phyloP scores from a whole-genome alignment of 2,888 invertebrate genomes.

The Plagiodera versicolora region DNA sequence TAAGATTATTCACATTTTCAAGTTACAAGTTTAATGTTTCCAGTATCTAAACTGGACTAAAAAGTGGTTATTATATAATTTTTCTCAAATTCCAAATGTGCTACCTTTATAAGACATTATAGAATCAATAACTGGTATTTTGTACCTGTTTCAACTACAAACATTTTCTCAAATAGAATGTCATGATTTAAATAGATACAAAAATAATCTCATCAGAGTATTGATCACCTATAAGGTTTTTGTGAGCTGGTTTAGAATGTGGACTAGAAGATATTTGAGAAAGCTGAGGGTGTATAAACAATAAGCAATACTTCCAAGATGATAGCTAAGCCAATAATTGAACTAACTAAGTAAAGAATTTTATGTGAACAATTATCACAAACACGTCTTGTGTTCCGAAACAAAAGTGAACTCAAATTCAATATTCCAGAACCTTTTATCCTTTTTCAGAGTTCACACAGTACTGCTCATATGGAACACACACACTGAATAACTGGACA shows the following conservation, averaged over 20 bases:
- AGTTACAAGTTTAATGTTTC: too few species aligned
- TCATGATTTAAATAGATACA: background rate
- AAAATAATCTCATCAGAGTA: background rate
- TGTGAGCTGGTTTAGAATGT: too few species aligned
- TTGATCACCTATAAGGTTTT: background rate
- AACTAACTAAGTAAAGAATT: slow-evolving; percentile 9
- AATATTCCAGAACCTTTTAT: slow-evolving; percentile 18
- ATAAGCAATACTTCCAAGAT: slow-evolving; percentile 6
- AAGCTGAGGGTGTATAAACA: background rate
- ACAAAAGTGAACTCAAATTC: slow-evolving; percentile 9
- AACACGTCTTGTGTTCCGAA: background rate
- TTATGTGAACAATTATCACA: slow-evolving; percentile 1
- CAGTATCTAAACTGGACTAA: too few species aligned
- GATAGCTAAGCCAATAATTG: slow-evolving; percentile 6
- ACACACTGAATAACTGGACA: slow-evolving; percentile 35
- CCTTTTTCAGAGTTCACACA: slow-evolving; percentile 30
- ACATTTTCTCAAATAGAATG: too few species aligned
- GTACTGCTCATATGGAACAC: slow-evolving; percentile 33
- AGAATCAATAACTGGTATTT: too few species aligned
- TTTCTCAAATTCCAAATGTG: too few species aligned
- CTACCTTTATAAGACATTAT: too few species aligned
- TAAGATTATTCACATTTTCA: too few species aligned
- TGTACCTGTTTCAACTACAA: too few species aligned
- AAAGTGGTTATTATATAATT: too few species aligned
- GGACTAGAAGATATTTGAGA: background rate